Evolutionary conservation across 2,113 vertebrate genomes (phyloP), one percentile per base, ranked within the genome.

Genomic region (cat (Felis catus)): DNA sequence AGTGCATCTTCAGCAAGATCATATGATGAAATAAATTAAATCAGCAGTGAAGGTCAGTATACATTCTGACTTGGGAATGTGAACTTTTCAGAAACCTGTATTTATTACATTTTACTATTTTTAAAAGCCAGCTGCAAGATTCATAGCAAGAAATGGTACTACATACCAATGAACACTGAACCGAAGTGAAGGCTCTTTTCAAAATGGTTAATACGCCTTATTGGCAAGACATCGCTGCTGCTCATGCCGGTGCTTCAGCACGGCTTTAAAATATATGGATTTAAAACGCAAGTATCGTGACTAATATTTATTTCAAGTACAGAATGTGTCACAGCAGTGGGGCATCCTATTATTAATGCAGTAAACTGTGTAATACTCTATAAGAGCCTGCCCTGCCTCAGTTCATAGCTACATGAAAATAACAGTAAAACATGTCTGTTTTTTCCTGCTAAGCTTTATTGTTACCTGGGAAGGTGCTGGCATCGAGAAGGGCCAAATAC

Each of bases 251-350:
- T 94, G 98, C 91, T 97, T 94, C 88, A 98, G 82, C 96, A 92
- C 95, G 97, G 91, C 97, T 98, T 96, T 98, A 96, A 98, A 98
- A 97, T 97, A 97, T 94, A 98, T 89, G 97, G 97, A 98, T 98
- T 98, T 98, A 97, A 98, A 98, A 96, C 84, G 63, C 96, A 97
- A 98, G 97, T 97, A 97, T 98, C 98, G 97, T 98, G 98, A 98
- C 98, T 98, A 98, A 98, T 98, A 98, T 98, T 99, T 99, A 97
- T 99, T 98, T 98, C 97, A 95, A 98, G 98, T 98, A 92, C 97
- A 98, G 98, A 98, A 93, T 89, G 90, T 98, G 98, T 98, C 98
- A 97, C 97, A 98, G 98, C 97, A 97, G 96, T 97, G 97, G 98
- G 98, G 97, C 98, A 98, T 97, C 98, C 98, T 98, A 63, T 98